phyloP scores from a whole-genome alignment of 2,797 vertebrate genomes.

The Cottoperca gobio region DNA sequence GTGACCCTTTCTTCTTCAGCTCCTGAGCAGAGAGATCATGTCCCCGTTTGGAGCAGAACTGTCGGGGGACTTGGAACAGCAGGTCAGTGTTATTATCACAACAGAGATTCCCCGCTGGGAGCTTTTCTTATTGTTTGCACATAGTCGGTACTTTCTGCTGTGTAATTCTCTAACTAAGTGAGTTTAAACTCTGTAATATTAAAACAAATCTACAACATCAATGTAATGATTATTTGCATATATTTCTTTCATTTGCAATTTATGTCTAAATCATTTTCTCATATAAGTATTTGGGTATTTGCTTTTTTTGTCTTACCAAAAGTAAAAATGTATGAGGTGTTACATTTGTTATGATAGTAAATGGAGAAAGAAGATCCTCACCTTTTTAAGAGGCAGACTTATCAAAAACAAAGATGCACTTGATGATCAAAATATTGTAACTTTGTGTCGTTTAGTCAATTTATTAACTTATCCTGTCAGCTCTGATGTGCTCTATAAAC shows the following conservation, averaged over 20 bases:
- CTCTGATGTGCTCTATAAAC: no score
- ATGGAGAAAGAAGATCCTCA: background rate
- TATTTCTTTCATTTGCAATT: no score
- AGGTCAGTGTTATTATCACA: conserved; percentile 82
- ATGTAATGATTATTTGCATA: background rate
- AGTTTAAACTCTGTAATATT: background rate
- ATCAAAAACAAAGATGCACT: no score
- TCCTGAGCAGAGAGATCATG: conserved; percentile 91
- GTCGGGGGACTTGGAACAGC: conserved; percentile 90
- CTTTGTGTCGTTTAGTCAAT: no score
- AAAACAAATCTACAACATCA: background rate
- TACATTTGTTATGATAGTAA: background rate
- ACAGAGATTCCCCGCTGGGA: background rate
- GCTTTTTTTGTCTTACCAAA: no score
- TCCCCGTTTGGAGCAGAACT: conserved; percentile 83
- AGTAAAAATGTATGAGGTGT: background rate
- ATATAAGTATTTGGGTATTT: background rate
- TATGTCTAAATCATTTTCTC: no score
- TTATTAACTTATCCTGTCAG: no score
- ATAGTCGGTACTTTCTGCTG: background rate
- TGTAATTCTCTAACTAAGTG: background rate
- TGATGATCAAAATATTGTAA: no score
- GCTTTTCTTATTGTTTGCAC: background rate
- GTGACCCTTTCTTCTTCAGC: conserved; percentile 79
- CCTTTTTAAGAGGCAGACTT: no score